Base-by-base conservation (phyloP, 2,888 invertebrate species). In the Cheilosia impressa region DNA sequence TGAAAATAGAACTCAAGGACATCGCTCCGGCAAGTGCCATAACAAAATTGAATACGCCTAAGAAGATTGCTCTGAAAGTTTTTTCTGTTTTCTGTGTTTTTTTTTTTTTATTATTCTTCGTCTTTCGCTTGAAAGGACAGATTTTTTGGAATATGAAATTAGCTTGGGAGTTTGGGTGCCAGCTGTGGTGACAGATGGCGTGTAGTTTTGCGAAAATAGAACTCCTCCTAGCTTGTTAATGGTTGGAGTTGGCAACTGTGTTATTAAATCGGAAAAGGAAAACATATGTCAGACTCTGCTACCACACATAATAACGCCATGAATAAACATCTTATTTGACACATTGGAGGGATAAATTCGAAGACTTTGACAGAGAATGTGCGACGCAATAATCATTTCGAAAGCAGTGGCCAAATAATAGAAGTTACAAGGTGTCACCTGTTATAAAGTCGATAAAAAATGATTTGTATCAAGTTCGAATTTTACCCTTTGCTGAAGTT, bases 1-100 rank as follows among this genome's bases (percentile, higher is more conserved):
- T 57, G 84, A 75, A 84, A 75, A 84, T 60, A 84, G 60, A 79
- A 79, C 75, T 84, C 75, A 84, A 79, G 84, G 84, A 84, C 84
- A 79, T 72, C 38, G 38, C 34, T 53, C 53, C 53, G 66, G 69
- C 45, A 79, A 84, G 79, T 80, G 75, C 53, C 50, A 84, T 69
- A 58, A 57, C 60, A 41, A 75, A 73, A 79, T 84, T 84, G 75
- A 79, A 84, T 84, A 58, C 65, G 79, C 79, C 79, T 69, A 65
- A 65, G 65, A 68, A 84, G 68, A 79, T 79, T 66, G 84, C 69
- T 84, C 79, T 73, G 66, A 72, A 77, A 71, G 55, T 69, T 57
- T 62, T 62, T 55, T 50, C n/a, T 31, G 31, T 2, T 71, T 41
- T 15, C 38, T 22, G 4, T 45, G n/a, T 57, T 53, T 38, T 38